Evolutionary conservation across 2,888 invertebrate species (phyloP).

Genomic region (Byasa hedistus): DNA sequence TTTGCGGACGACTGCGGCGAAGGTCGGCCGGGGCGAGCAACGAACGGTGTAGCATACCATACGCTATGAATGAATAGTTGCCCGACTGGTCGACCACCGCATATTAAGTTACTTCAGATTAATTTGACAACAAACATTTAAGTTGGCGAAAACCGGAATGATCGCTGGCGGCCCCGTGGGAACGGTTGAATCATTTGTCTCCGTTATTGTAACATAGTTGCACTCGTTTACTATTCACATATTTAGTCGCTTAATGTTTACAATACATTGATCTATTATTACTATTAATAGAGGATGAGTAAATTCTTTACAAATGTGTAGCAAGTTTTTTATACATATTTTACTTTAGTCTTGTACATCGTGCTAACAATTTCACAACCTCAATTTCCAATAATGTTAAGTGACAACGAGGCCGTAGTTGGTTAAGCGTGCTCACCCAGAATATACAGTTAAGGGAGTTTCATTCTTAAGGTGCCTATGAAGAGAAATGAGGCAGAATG

Average conservation of each 20-base stretch:
- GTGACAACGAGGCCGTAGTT: too few species aligned
- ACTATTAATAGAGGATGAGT: background rate
- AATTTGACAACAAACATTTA: conserved; percentile 79
- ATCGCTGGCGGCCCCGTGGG: conserved; percentile 70
- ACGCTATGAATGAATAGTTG: conserved; percentile 78
- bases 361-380: too few species aligned
- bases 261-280: background rate
- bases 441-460: too few species aligned
- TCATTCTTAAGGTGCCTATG: too few species aligned
- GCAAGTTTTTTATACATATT: background rate
- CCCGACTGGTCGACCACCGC: conserved; percentile 68
- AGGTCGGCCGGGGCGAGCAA: conserved; percentile 72
- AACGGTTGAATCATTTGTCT: conserved; percentile 66
- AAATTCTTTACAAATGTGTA: background rate
- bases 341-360: too few species aligned
- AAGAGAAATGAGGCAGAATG: too few species aligned
- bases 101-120: conserved; percentile 74
- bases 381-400: too few species aligned
- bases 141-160: conserved; percentile 75
- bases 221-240: conserved; percentile 33
- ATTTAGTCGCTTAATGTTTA: conserved; percentile 16
- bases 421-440: too few species aligned
- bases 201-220: conserved; percentile 55
- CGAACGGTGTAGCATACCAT: conserved; percentile 76
- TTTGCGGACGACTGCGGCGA: conserved; percentile 46